Base-by-base conservation (phyloP, 2,888 invertebrate genomes). In the Notodonta dromedarius region DNA sequence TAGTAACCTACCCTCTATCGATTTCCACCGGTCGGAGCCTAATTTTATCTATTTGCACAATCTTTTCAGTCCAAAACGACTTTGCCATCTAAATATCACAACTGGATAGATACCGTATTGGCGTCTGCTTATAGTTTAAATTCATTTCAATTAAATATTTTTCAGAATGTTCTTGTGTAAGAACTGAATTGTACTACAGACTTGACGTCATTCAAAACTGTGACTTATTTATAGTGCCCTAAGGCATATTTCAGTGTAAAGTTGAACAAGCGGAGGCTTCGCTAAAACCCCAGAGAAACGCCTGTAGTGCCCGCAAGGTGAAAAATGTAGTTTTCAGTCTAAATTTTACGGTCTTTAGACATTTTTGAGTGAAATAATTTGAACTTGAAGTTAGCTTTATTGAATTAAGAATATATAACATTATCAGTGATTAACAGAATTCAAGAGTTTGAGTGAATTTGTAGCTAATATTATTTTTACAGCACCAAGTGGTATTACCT, bases 1-100 rank as follows among this genome's bases (percentile, higher is more conserved):
- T 44, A 57, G 64, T 67, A 78, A 78, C 73, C 78, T 81, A 78
- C 85, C 87, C 84, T 86, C 78, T 90, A 91, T 91, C 88, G 91
- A 91, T 91, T 87, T 82, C 79, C 79, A 74, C 78, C 80, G 75
- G 35, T 77, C 74, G 82, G 82, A 89, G 85, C 86, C 87, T 89
- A 87, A 87, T 87, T 87, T 86, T 82, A 82, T 82, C 79, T 86
- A 86, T 88, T 89, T 87, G 87, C 79, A 57, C 60, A 56, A 59
- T 61, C 13, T 46, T 54, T 40, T 57, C 60, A 51, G 16, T 44
- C 39, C 46, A 32, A 58, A 71, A 71, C 58, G 62, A 53, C 56
- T 11, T 62, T 65, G 61, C n/a, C 14, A 51, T 39, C 52, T 50
- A 4, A 6, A 0, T 8, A 5, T 0, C 8, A 35, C 16, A 64